Conservation (phyloP, 2,797 vertebrate genomes). For the Malurus splendens region DNA sequence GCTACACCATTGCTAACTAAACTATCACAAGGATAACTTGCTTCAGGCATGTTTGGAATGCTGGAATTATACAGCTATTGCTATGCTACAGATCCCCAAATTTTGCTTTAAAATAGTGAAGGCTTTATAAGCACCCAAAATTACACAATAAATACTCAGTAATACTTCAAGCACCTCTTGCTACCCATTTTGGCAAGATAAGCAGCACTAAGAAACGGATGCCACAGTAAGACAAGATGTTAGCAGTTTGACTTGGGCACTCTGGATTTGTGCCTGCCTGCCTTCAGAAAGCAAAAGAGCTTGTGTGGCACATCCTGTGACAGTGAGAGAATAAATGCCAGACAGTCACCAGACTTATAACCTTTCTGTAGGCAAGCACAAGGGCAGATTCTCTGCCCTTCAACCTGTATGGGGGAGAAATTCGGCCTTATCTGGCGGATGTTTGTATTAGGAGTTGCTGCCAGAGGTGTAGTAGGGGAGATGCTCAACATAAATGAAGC, state of each 20-base stretch:
- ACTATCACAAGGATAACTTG: not conserved
- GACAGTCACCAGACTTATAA: not conserved
- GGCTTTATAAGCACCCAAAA: conserved; percentile 23
- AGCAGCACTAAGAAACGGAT: conserved; percentile 12
- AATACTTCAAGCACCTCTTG: conserved; percentile 38
- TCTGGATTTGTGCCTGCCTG: not conserved
- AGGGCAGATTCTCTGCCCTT: not conserved
- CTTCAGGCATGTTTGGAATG: conserved; percentile 16
- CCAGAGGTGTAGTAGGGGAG: not conserved
- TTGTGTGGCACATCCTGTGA: not conserved
- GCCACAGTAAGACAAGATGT: not conserved
- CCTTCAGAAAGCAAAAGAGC: not conserved
- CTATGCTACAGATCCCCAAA: conserved; percentile 25
- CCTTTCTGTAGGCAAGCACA: not conserved
- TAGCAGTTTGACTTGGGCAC: not conserved
- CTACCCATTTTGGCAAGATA: not conserved
- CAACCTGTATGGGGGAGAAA: not conserved
- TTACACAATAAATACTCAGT: conserved; percentile 10
- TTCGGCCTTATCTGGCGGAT: not conserved
- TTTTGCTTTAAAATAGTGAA: conserved; percentile 29
- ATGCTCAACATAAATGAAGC: not conserved
- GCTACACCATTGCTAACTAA: not conserved
- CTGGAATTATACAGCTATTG: conserved; percentile 34
- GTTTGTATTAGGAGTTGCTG: not conserved
- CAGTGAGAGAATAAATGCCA: not conserved